Base-by-base conservation (phyloP, 2,888 invertebrate genomes). In the Scotopteryx bipunctaria region DNA sequence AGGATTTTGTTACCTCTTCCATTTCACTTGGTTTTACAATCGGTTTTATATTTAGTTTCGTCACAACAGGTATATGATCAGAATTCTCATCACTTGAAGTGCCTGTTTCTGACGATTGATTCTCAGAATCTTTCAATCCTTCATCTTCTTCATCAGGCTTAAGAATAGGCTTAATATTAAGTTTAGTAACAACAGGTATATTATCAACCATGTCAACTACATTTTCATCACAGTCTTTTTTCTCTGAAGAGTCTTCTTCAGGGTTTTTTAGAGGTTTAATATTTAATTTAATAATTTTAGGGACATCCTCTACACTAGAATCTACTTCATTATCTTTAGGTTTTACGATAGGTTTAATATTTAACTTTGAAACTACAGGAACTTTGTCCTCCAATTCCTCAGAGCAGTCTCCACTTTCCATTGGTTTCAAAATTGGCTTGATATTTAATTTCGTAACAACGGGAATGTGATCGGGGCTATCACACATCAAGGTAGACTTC, bases 21-120 rank as follows among this genome's bases (percentile, higher is more conserved):
- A 35, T 19, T 36, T 81, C 80, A 65, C 66, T 74, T 51, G 88
- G 89, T 68, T 83, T 88, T 38, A 83, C 58, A 51, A 93, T 81
- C 2, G 92, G 92, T 78, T 92, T 93, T 55, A 93, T 92, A 57
- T 91, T 92, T 38, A 92, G 73, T 79, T 92, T 92, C 61, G 91
- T 91, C 55, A 88, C 82, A 67, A 86, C 69, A 59, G 89, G 89
- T 81, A 89, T 86, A 55, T 83, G 73, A 64, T 87, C 88, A 57
- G 69, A 69, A 71, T 89, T 87, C 49, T 89, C 89, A 78, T 90
- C 88, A 78, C 87, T 88, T 55, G 89, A 88, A 64, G 79, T 87
- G 55, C 84, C 83, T 64, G 86, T 87, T 75, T 88, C 88, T 60
- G 86, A 86, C 57, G 87, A 85, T 64, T 84, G 85, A 66, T 86